phyloP scores from a whole-genome alignment of 2,113 vertebrate genomes.

The Ctenodactylus gundi region DNA sequence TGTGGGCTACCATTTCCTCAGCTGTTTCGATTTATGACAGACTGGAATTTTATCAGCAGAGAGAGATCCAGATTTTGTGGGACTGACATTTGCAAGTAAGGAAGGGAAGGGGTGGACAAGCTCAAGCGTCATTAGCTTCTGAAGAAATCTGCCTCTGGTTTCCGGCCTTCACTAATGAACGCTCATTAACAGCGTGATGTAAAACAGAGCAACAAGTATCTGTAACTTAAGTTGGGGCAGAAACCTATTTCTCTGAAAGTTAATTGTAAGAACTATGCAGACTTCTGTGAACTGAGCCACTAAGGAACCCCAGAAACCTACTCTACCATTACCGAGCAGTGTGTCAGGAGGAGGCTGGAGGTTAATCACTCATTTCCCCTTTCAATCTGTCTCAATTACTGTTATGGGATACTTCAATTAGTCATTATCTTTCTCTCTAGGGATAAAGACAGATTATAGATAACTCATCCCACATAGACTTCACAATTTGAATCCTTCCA shows the following conservation, averaged over 20 bases:
- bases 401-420: conserved; percentile 71
- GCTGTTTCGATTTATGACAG: background rate
- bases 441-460: conserved; percentile 59
- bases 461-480: conserved; percentile 73
- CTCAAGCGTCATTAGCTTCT: conserved; percentile 20
- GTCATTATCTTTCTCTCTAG: conserved; percentile 69
- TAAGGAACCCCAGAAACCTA: conserved; percentile 24
- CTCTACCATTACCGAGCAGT: background rate
- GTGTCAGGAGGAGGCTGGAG: conserved; percentile 50
- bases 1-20: conserved; percentile 40
- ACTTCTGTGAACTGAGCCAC: conserved; percentile 2
- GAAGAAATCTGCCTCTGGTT: conserved; percentile 32
- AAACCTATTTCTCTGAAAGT: conserved; percentile 55
- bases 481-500: conserved; percentile 40
- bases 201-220: conserved; percentile 77
- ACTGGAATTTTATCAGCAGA: conserved; percentile 48
- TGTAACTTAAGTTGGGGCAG: conserved; percentile 39
- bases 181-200: conserved; percentile 60
- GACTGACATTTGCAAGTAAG: too few relatives aligned
- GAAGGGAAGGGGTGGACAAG: too few relatives aligned
- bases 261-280: conserved; percentile 60
- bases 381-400: conserved; percentile 76
- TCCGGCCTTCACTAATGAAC: conserved; percentile 53
- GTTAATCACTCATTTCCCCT: conserved; percentile 79
- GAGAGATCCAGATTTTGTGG: background rate